Evolutionary conservation across 2,113 vertebrate species (phyloP).

Genomic region (Sceloporus undulatus): DNA sequence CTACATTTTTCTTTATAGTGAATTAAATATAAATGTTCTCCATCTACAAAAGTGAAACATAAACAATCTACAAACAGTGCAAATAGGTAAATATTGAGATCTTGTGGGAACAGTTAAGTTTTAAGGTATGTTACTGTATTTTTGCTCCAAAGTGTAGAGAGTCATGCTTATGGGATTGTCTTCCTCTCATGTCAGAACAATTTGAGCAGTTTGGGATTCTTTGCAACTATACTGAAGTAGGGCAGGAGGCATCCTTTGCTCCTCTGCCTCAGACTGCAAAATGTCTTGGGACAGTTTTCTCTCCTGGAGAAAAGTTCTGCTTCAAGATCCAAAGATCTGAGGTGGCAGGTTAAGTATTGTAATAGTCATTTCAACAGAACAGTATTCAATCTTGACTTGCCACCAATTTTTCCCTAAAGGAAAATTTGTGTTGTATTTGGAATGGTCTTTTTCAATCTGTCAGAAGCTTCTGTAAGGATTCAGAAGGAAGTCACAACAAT

Average conservation of each 20-base stretch:
- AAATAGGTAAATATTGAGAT: too few species aligned
- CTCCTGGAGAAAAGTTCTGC: background rate
- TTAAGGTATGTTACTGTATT: too few species aligned
- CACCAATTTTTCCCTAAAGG: background rate
- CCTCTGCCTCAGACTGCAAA: too few species aligned
- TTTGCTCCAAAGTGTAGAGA: too few species aligned
- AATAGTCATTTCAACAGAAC: background rate
- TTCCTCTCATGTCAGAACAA: too few species aligned
- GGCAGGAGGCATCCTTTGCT: too few species aligned
- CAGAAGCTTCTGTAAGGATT: background rate
- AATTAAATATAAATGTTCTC: background rate
- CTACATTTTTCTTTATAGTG: background rate
- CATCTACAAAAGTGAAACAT: too few species aligned
- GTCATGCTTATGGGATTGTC: too few species aligned
- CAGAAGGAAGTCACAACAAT: background rate
- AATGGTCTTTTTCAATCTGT: background rate
- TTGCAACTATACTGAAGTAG: too few species aligned
- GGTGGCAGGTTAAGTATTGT: background rate
- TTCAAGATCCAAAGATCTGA: background rate
- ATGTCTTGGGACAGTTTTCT: background rate
- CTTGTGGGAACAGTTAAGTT: too few species aligned
- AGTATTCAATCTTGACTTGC: background rate
- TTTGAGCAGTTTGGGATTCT: too few species aligned
- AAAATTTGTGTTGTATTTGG: background rate
- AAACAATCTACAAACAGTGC: too few species aligned